Conservation (phyloP, 2,888 invertebrate genomes). For the Dichetophora obliterata region DNA sequence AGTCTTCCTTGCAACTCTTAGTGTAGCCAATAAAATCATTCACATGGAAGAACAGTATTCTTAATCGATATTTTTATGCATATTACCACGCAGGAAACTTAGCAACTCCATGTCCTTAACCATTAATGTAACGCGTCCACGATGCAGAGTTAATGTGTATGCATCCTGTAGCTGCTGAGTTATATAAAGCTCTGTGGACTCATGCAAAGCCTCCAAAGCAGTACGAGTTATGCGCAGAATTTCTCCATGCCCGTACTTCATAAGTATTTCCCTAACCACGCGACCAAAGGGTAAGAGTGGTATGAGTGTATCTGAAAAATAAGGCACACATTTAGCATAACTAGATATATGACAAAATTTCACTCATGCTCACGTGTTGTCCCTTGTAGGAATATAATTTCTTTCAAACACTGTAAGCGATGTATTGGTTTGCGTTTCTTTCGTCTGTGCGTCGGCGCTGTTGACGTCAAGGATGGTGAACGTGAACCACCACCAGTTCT, state of each 20-base stretch:
- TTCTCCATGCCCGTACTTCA: conserved; percentile 53
- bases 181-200: conserved; percentile 69
- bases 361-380: conserved; percentile 7
- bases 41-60: no score
- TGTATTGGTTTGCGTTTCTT: not conserved
- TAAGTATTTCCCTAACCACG: conserved; percentile 62
- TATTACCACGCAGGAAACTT: conserved; percentile 64
- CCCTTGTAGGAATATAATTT: conserved; percentile 1
- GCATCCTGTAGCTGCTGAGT: conserved; percentile 70
- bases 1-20: not conserved
- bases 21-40: no score
- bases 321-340: not conserved
- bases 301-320: conserved; percentile 55
- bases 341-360: not conserved
- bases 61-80: not conserved
- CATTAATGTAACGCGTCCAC: conserved; percentile 68
- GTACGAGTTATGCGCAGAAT: conserved; percentile 57
- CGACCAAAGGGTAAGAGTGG: conserved; percentile 67
- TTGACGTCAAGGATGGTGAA: not conserved
- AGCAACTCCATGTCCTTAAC: conserved; percentile 67
- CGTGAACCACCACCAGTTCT: not conserved
- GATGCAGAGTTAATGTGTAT: conserved; percentile 64
- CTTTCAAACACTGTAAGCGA: not conserved
- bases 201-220: conserved; percentile 70
- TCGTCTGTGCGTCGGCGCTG: not conserved